Conservation (phyloP, 2,888 invertebrate species). For the Hydroisotoma schaefferi region DNA sequence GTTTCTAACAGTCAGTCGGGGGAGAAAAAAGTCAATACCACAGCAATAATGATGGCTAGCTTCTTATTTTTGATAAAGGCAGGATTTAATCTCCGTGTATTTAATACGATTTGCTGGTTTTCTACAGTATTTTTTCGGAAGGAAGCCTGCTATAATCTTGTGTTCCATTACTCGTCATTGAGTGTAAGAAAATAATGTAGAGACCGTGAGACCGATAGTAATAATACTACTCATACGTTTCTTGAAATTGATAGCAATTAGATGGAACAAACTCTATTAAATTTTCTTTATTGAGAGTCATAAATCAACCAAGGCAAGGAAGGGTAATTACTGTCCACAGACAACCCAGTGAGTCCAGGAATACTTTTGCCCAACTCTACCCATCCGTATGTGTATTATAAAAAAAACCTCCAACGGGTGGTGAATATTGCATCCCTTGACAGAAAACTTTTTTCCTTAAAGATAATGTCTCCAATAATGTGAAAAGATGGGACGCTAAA, state of each 20-base stretch:
- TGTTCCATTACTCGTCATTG: too few species aligned
- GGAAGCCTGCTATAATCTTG: too few species aligned
- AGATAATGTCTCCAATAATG: constrained; percentile 1
- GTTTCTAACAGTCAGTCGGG: too few species aligned
- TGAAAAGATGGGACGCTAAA: background rate
- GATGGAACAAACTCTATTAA: constrained; percentile 39
- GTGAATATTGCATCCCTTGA: background rate
- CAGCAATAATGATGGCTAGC: too few species aligned
- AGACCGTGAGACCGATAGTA: too few species aligned
- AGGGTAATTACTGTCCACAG: constrained; percentile 33
- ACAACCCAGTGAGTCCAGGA: background rate
- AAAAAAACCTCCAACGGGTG: background rate
- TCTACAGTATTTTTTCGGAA: too few species aligned
- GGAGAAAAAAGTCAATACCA: too few species aligned
- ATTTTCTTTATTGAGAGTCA: constrained; percentile 36
- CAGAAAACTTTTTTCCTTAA: background rate
- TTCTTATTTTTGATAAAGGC: too few species aligned
- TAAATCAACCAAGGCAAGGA: constrained; percentile 31
- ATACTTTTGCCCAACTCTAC: background rate
- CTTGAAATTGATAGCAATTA: constrained; percentile 35
- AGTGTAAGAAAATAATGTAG: too few species aligned
- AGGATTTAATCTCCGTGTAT: too few species aligned
- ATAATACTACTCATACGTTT: background rate
- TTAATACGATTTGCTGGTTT: too few species aligned
- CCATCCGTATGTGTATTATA: background rate